Evolutionary conservation across 2,113 vertebrate species (phyloP), one percentile per base, ranked within the genome.

Genomic region (Xenopus borealis): DNA sequence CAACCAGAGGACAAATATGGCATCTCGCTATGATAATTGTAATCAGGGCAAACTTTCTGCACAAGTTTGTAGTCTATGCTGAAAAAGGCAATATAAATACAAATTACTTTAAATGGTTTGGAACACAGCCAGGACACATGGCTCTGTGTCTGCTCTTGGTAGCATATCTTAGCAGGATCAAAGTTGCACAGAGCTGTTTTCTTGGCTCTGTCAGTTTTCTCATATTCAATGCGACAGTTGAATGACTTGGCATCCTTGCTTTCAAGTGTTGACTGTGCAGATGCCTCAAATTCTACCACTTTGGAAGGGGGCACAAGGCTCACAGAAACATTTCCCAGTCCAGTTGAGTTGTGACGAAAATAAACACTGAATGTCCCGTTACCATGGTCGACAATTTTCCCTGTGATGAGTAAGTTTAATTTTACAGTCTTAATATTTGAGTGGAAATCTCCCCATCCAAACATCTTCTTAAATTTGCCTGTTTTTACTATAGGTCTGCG

Each of bases 401-500:
- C 97, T 0, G 96, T 99, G 87, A 99, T 99, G 71, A 99, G 91
- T n/a, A 99, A 93, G 85, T 99, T 99, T 80, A 99, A 90, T 81
- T 98, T 98, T 69, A 99, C 93, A 57, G 97, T 99, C 88, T 99
- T 99, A 87, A 99, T 99, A 86, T 99, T 99, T 78, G 97, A 99
- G 87, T 99, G 95, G 84, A 99, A 99, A 86, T 99, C 97, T 0
- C 97, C 97, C 97, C 97, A 99, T 52, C 97, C 97, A 20, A 99
- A 99, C 97, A 99, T 98, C 82, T 99, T 99, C 88, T 98, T 99
- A 89, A 99, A 99, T 86, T 99, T 99, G 69, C 97, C 97, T 6
- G 97, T 98, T 91, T 99, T 99, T 61, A 99, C 97, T 71, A 99
- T 99, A 74, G 97, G 97, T 78, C 97, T 92, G 84, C 97, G 94